Base-by-base conservation (phyloP, 2,888 invertebrate genomes). In the Thymelicus acteon region DNA sequence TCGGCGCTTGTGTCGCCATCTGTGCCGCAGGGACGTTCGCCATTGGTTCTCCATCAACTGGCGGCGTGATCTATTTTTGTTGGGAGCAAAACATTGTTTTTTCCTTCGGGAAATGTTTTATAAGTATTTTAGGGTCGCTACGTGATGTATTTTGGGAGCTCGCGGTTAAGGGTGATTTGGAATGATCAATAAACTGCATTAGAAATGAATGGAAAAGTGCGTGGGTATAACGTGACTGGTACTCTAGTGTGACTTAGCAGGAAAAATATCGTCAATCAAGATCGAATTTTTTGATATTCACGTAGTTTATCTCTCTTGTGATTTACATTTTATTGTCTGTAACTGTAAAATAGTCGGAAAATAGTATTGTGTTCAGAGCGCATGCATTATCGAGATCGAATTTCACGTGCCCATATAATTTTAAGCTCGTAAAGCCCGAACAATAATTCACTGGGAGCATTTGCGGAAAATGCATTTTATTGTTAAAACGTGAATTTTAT, bases 391-490 rank as follows among this genome's bases (percentile, higher is more conserved):
- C 89, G 91, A 90, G 91, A 92, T 92, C 92, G 92, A 87, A 92
- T 93, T 93, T 92, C 91, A 92, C 91, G 89, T 90, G 91, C 85
- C 88, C 89, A 90, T 93, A 92, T 93, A 93, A 93, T 93, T 93
- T 93, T 93, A 92, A 93, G 91, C 93, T 93, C 93, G 91, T 93
- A 93, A 93, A 93, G 91, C 91, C 85, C 82, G 87, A 79, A 87
- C 88, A 88, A 93, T 93, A 93, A 93, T 91, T 93, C 92, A 92
- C 87, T 79, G 88, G 90, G 85, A 91, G 91, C 93, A 93, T 93
- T 93, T 93, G 93, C 92, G 93, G 93, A 93, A 93, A 93, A 93
- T 93, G 92, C 93, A 93, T 93, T 93, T 93, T 93, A 93, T 93
- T 93, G 93, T 93, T 93, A 93, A 93, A 93, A 93, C 93, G 93